Percentiles rank a stretch among this genome's conserved stretches.
These are phyloP conservation scores for Heliconius charithonia DNA, from an alignment of 2,888 invertebrate species.

Conservation along the genomic window DNA sequence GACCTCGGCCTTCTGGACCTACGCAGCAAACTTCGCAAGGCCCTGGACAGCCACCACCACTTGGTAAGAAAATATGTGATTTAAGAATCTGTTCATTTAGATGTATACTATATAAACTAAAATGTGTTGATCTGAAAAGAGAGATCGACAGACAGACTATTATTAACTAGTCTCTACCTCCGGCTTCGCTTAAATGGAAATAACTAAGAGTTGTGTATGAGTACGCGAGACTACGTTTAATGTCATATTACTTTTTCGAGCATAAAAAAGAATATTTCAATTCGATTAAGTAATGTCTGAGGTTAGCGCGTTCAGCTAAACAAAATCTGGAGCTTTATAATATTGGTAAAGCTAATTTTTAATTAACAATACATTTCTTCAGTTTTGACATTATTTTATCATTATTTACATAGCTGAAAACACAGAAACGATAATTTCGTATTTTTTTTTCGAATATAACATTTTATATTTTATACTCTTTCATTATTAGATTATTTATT, in stretches of 20 bases:
- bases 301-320: neutral
- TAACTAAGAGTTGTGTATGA: too few species aligned
- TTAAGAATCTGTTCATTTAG: neutral
- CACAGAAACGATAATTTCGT: neutral
- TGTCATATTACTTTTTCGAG: too few species aligned
- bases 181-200: too few species aligned
- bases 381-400: neutral
- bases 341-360: neutral
- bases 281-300: neutral
- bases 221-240: too few species aligned
- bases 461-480: neutral
- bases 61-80: slow-evolving; percentile 29
- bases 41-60: slow-evolving; percentile 52
- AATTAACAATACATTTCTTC: too few species aligned
- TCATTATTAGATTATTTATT: too few species aligned
- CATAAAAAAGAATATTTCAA: neutral
- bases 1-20: slow-evolving; percentile 73
- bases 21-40: slow-evolving; percentile 53
- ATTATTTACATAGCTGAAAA: neutral
- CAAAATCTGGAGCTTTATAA: neutral
- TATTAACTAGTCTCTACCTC: too few species aligned
- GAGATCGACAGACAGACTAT: too few species aligned
- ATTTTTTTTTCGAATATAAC: neutral
- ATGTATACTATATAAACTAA: too few species aligned
- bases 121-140: too few species aligned